A percentile compares a stretch with the other conserved stretches of the same genome.
phyloP scores from a whole-genome alignment of 2,797 vertebrate species.

The Phylloscopus collybita region DNA sequence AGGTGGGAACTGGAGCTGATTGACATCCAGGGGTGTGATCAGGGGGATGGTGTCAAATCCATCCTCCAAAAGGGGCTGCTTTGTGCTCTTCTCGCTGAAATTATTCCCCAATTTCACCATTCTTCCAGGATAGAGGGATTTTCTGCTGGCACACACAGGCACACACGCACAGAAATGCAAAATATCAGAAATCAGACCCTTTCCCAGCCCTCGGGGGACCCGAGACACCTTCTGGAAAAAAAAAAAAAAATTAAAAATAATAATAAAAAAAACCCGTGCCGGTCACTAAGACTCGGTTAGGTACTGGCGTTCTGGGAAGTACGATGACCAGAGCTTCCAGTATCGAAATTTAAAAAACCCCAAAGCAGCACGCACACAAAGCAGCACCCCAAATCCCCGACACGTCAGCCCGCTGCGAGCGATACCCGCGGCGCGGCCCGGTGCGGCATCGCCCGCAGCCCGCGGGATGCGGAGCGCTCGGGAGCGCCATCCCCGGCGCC shows the following conservation, averaged over 20 bases:
- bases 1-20: slow-evolving; percentile 92
- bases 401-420: rapidly evolving
- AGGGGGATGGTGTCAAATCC: slow-evolving; percentile 96
- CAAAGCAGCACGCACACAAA: background rate
- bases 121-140: slow-evolving; percentile 64
- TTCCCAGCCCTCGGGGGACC: background rate
- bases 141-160: slow-evolving; percentile 15
- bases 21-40: slow-evolving; percentile 94
- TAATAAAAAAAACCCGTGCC: too few relatives aligned
- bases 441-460: background rate
- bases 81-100: slow-evolving; percentile 91
- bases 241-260: too few relatives aligned
- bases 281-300: background rate
- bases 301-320: background rate
- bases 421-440: background rate
- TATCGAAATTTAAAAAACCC: background rate
- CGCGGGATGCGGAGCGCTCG: background rate
- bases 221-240: background rate
- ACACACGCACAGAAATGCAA: background rate
- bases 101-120: slow-evolving; percentile 96
- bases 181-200: background rate
- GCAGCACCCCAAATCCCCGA: background rate
- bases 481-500: background rate
- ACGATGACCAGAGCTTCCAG: background rate
- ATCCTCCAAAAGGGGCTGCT: slow-evolving; percentile 87